These are phyloP conservation scores for Polyodon spathula DNA, from an alignment of 2,113 vertebrate genomes.

Conservation along the genomic window DNA sequence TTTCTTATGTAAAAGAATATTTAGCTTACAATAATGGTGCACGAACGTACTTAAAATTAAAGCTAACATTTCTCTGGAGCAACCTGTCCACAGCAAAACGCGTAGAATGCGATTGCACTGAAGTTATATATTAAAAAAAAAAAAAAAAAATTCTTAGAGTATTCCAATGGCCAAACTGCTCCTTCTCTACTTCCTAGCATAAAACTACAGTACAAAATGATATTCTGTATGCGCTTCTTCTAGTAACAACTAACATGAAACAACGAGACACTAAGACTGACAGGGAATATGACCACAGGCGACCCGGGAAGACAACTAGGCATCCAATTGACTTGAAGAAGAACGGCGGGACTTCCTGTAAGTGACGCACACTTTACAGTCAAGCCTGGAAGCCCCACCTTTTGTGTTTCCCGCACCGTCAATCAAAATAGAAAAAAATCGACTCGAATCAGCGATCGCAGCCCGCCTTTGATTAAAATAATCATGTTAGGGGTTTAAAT, in stretches of 20 bases:
- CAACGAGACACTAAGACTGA: slow-evolving; percentile 34
- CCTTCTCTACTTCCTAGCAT: slow-evolving; percentile 23
- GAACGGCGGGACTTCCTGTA: slow-evolving; percentile 72
- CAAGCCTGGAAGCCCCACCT: slow-evolving; percentile 91
- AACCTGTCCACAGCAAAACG: background rate
- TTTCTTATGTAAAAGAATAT: background rate
- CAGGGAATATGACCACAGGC: slow-evolving; percentile 34
- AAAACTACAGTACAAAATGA: slow-evolving; percentile 32
- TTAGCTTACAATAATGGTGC: background rate
- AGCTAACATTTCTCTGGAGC: background rate
- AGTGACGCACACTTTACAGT: slow-evolving; percentile 73
- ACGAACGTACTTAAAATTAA: background rate
- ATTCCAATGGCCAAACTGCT: slow-evolving; percentile 14
- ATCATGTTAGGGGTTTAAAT: slow-evolving; percentile 55
- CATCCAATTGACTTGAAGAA: slow-evolving; percentile 56
- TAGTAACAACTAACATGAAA: slow-evolving; percentile 66
- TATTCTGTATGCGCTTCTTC: no score
- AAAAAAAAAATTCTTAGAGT: no score
- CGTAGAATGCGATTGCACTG: background rate
- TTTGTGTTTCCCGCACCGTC: slow-evolving; percentile 95
- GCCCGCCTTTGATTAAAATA: slow-evolving; percentile 46
- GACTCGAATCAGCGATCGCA: slow-evolving; percentile 67
- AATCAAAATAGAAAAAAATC: slow-evolving; percentile 93
- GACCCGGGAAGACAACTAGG: background rate
- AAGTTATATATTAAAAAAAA: background rate